These are phyloP conservation scores for Neomorphus geoffroyi DNA, from an alignment of 2,797 vertebrate genomes.

Conservation along the genomic window DNA sequence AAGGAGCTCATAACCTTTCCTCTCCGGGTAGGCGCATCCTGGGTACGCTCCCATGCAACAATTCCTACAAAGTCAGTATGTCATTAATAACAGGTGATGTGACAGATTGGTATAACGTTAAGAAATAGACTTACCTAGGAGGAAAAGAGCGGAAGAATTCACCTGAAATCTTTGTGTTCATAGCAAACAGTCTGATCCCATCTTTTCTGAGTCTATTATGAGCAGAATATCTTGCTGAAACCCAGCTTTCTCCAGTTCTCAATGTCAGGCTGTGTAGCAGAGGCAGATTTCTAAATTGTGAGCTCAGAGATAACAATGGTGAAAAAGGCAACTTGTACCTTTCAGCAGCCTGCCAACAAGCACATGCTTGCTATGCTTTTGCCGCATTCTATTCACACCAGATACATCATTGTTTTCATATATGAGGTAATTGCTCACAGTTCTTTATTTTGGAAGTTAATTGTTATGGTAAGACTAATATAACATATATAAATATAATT, in stretches of 20 bases:
- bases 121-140: neutral
- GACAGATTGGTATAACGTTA: neutral
- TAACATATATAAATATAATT: neutral
- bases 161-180: neutral
- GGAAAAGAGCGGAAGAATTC: neutral
- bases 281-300: neutral
- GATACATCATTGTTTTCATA: neutral
- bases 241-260: neutral
- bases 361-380: neutral
- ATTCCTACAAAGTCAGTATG: neutral
- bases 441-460: neutral
- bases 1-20: neutral
- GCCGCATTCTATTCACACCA: fast-evolving
- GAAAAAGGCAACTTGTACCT: neutral
- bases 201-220: neutral
- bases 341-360: neutral
- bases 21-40: neutral
- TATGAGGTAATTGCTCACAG: neutral
- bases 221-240: neutral
- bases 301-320: neutral
- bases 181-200: neutral
- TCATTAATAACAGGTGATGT: neutral
- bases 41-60: neutral
- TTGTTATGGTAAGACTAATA: neutral
- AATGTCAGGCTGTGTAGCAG: neutral